A percentile compares a stretch with the other conserved stretches of the same genome.
phyloP scores from a whole-genome alignment of 2,888 invertebrate genomes.

The Caenorhabditis doughertyi region DNA sequence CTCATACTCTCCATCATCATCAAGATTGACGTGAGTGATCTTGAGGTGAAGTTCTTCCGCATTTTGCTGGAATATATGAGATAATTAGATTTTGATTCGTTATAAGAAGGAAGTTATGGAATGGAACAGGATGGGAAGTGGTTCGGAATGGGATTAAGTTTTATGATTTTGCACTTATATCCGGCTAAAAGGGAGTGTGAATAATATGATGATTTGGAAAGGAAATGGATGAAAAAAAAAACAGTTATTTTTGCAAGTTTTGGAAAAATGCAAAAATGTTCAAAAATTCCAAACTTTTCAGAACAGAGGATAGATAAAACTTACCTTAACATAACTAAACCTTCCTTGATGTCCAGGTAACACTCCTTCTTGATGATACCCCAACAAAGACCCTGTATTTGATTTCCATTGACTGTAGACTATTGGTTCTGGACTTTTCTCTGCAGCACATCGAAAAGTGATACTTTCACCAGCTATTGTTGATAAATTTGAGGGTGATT shows the following conservation, averaged over 20 bases:
- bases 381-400: constrained; percentile 77
- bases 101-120: background rate
- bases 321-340: constrained; percentile 78
- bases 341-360: constrained; percentile 79
- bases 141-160: constrained; percentile 1
- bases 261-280: too few species aligned
- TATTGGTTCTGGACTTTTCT: constrained; percentile 65
- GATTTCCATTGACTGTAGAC: constrained; percentile 80
- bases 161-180: background rate
- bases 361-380: constrained; percentile 75
- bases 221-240: background rate
- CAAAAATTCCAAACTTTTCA: too few species aligned
- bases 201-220: background rate
- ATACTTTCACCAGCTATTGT: constrained; percentile 73
- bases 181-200: background rate
- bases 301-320: background rate
- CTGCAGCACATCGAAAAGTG: constrained; percentile 75
- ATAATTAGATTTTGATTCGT: background rate
- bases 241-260: too few species aligned
- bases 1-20: constrained; percentile 96
- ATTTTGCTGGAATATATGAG: constrained; percentile 71
- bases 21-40: constrained; percentile 86
- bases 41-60: constrained; percentile 79
- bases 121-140: background rate
- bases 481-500: constrained; percentile 66